Conservation (phyloP, 2,888 invertebrate genomes). For the Acheta domesticus region DNA sequence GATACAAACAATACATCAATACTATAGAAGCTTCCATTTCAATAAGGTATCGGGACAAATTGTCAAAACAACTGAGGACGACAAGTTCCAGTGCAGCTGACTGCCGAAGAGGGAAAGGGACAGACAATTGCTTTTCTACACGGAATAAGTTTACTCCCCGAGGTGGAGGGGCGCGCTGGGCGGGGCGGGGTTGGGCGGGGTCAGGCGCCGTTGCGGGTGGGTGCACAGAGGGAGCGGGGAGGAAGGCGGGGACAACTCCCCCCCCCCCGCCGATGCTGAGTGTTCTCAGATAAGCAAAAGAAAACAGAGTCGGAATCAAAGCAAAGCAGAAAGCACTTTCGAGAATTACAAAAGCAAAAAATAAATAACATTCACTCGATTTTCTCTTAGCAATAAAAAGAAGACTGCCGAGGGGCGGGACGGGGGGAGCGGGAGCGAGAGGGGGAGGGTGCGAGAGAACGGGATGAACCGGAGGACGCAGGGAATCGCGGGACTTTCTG, state of each 20-base stretch:
- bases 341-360: slow-evolving; percentile 18
- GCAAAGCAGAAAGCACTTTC: slow-evolving; percentile 18
- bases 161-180: neutral
- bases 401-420: neutral
- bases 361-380: slow-evolving; percentile 18
- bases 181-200: neutral
- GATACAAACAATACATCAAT: neutral
- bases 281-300: slow-evolving; percentile 18
- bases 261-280: neutral
- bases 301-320: slow-evolving; percentile 18
- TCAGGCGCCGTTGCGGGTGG: neutral
- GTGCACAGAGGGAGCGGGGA: neutral
- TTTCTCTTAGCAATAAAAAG: neutral
- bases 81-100: slow-evolving; percentile 11
- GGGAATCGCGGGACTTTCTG: neutral
- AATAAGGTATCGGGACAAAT: slow-evolving; percentile 4
- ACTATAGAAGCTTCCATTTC: neutral
- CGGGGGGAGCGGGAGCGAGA: no score
- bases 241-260: neutral
- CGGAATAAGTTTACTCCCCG: no score
- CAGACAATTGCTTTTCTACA: neutral
- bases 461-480: neutral
- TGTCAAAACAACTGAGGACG: neutral
- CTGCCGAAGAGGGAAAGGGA: neutral
- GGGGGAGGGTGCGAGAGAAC: neutral